Percentiles rank a stretch among this genome's conserved stretches.
Evolutionary conservation across 2,888 invertebrate genomes (phyloP).

Genomic region (Idaea biselata): DNA sequence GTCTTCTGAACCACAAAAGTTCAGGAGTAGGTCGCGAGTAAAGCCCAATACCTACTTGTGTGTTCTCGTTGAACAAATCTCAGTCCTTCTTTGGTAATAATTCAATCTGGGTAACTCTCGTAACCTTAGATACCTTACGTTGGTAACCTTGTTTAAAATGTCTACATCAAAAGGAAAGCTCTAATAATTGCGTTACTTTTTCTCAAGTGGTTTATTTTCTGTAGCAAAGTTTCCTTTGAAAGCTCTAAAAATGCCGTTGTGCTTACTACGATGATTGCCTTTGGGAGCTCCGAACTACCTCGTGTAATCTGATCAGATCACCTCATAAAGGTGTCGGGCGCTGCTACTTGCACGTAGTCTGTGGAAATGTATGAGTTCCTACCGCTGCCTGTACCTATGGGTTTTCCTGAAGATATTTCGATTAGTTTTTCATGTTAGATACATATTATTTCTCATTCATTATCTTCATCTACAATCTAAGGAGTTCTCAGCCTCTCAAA

Average conservation of each 20-base stretch:
- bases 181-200: background rate
- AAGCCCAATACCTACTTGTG: background rate
- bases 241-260: background rate
- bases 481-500: no score
- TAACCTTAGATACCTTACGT: no score
- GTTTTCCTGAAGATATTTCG: background rate
- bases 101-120: background rate
- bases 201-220: background rate
- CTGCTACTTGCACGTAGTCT: background rate
- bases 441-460: background rate
- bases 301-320: background rate
- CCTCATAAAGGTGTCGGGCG: background rate
- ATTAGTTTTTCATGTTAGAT: background rate
- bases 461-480: no score
- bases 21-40: constrained; percentile 17
- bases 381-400: background rate
- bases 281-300: background rate
- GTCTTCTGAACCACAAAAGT: constrained; percentile 18
- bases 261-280: background rate
- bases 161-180: background rate
- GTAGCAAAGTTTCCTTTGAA: background rate
- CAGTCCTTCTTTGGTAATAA: background rate
- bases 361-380: background rate
- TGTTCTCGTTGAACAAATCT: background rate
- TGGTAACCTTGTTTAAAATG: background rate